Percentiles rank a stretch among this genome's conserved stretches.
Evolutionary conservation across 2,113 vertebrate genomes (phyloP).

Genomic region (Brachionichthys hirsutus): DNA sequence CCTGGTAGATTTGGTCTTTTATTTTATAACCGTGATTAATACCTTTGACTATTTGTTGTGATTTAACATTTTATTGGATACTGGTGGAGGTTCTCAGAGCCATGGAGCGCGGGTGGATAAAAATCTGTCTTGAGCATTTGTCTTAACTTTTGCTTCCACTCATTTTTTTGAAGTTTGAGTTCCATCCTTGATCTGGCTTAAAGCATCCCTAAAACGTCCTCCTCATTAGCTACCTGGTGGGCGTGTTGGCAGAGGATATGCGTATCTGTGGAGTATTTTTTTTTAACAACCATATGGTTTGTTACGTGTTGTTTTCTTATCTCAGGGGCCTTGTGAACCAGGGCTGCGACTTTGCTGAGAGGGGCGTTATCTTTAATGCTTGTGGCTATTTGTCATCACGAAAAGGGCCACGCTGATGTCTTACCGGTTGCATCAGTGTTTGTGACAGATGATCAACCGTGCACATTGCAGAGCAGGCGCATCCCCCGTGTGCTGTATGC

Average conservation of each 20-base stretch:
- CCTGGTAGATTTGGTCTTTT: slow-evolving; percentile 1
- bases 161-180: slow-evolving; percentile 16
- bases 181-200: slow-evolving; percentile 17
- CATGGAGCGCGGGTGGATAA: slow-evolving; percentile 7
- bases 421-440: slow-evolving; percentile 37
- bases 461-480: slow-evolving; percentile 16
- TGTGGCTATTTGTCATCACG: slow-evolving; percentile 33
- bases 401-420: slow-evolving; percentile 14
- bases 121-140: slow-evolving; percentile 21
- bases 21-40: slow-evolving; percentile 25
- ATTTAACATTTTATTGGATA: slow-evolving; percentile 15
- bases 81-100: slow-evolving; percentile 23
- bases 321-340: slow-evolving; percentile 20
- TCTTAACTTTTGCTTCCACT: slow-evolving; percentile 9
- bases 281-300: slow-evolving; percentile 22
- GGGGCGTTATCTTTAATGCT: slow-evolving; percentile 16
- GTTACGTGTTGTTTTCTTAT: slow-evolving; percentile 3
- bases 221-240: slow-evolving; percentile 27
- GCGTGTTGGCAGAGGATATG: background rate
- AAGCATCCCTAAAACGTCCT: slow-evolving; percentile 7
- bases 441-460: slow-evolving; percentile 28
- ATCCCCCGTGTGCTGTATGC: slow-evolving; percentile 9
- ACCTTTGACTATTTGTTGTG: slow-evolving; percentile 26
- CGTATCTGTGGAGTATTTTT: slow-evolving; percentile 1
- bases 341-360: background rate